A percentile compares a stretch with the other conserved stretches of the same genome.
Evolutionary conservation across 2,797 vertebrate species (phyloP).

Genomic region (Esox masquinongy): DNA sequence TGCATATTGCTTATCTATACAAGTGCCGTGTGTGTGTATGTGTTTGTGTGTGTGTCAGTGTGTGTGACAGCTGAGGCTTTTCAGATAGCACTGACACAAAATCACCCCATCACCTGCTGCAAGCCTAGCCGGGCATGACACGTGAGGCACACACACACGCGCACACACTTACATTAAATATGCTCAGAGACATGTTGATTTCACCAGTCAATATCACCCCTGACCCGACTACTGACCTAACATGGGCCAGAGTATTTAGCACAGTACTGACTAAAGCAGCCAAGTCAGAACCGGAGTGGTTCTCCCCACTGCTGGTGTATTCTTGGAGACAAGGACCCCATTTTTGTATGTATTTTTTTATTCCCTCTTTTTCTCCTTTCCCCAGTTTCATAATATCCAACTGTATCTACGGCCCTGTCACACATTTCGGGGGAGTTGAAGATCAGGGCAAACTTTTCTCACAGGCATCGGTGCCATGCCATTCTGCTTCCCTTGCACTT

Average conservation of each 20-base stretch:
- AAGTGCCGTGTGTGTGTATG: neutral
- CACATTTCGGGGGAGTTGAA: no score
- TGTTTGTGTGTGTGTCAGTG: neutral
- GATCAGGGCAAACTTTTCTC: no score
- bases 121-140: conserved; percentile 43
- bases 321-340: conserved; percentile 4
- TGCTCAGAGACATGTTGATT: conserved; percentile 53
- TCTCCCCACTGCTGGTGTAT: conserved; percentile 23
- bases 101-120: conserved; percentile 63
- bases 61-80: conserved; percentile 59
- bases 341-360: no score
- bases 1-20: neutral
- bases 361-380: no score
- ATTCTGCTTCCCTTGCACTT: no score
- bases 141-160: conserved; percentile 10
- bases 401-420: no score
- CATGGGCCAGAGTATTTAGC: conserved; percentile 4
- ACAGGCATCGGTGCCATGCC: no score
- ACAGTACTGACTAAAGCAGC: no score
- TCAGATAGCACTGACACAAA: conserved; percentile 63
- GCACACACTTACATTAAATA: conserved; percentile 24
- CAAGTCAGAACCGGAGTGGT: conserved; percentile 41
- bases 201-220: conserved; percentile 47
- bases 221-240: conserved; percentile 50
- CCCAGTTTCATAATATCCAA: no score